phyloP scores from a whole-genome alignment of 2,888 invertebrate species.

The Carpatolechia fugitivella region DNA sequence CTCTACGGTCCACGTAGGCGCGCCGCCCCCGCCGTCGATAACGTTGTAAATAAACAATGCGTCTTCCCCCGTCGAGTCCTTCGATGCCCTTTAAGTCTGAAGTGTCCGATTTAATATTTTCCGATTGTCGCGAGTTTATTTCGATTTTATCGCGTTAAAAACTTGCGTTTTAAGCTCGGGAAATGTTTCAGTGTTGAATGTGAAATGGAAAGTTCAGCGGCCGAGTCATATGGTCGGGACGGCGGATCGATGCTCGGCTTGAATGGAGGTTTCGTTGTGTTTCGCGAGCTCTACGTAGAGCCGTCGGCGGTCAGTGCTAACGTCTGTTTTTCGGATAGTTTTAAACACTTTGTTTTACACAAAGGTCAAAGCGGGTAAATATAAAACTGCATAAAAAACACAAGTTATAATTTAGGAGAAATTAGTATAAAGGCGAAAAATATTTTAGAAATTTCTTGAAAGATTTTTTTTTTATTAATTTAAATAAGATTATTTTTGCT shows the following conservation, averaged over 20 bases:
- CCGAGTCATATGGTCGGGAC: slow-evolving; percentile 46
- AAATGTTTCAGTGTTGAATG: slow-evolving; percentile 49
- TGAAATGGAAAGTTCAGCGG: slow-evolving; percentile 69
- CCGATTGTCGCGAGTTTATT: slow-evolving; percentile 15
- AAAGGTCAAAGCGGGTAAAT: slow-evolving; percentile 7
- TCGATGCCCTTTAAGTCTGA: slow-evolving; percentile 35
- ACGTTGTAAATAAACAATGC: slow-evolving; percentile 71
- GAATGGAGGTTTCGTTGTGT: slow-evolving; percentile 57
- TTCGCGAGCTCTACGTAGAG: slow-evolving; percentile 20
- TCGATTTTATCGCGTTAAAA: not conserved
- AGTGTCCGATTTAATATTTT: slow-evolving; percentile 25
- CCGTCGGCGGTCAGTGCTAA: not conserved
- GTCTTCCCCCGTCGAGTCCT: slow-evolving; percentile 33
- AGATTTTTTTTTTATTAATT: not conserved
- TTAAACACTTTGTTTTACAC: not conserved
- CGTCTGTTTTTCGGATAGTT: not conserved
- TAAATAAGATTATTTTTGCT: no score
- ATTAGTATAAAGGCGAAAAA: no score
- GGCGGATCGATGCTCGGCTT: slow-evolving; percentile 60
- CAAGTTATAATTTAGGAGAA: no score
- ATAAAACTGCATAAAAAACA: slow-evolving; percentile 1
- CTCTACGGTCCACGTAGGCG: slow-evolving; percentile 43
- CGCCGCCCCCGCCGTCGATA: slow-evolving; percentile 57
- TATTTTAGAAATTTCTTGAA: no score
- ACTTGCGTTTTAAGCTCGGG: not conserved